Percentiles rank a stretch among this genome's conserved stretches.
Conservation (phyloP, 2,113 vertebrate genomes). For the Syngnathus typhle region DNA sequence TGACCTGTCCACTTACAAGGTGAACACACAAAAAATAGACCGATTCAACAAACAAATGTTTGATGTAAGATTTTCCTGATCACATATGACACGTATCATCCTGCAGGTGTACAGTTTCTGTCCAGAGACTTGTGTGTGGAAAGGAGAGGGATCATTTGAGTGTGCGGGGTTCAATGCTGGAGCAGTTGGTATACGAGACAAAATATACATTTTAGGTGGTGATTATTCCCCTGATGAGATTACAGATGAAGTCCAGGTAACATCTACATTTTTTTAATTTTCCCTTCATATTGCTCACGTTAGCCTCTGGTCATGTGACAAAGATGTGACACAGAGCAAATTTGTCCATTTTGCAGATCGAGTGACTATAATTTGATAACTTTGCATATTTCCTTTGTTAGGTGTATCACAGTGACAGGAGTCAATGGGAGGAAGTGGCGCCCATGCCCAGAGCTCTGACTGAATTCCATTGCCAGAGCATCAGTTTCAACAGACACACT, state of each 20-base stretch:
- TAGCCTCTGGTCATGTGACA: not conserved
- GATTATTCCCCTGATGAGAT: constrained; percentile 97
- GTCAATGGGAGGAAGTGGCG: constrained; percentile 92
- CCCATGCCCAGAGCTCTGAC: constrained; percentile 93
- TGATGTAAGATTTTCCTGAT: not conserved
- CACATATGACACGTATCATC: not conserved
- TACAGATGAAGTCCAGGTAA: constrained; percentile 84
- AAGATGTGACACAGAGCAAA: not conserved
- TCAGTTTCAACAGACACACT: constrained; percentile 89
- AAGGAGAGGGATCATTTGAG: constrained; percentile 92
- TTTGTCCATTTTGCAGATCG: not conserved
- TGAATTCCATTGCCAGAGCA: constrained; percentile 92
- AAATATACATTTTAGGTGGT: constrained; percentile 93
- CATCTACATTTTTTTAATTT: not conserved
- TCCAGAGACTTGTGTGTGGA: constrained; percentile 90
- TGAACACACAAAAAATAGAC: not conserved
- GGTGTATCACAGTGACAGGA: constrained; percentile 87
- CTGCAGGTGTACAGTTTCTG: constrained; percentile 88
- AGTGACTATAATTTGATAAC: too few relatives aligned
- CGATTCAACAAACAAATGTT: too few relatives aligned
- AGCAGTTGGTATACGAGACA: constrained; percentile 84
- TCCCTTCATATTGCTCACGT: not conserved
- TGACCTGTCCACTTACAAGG: constrained; percentile 95
- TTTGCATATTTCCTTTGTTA: constrained; percentile 34
- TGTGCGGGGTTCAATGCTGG: constrained; percentile 97